Percentiles rank a stretch among this genome's conserved stretches.
Conservation (phyloP, 2,888 invertebrate species). For the Diarsia mendica region DNA sequence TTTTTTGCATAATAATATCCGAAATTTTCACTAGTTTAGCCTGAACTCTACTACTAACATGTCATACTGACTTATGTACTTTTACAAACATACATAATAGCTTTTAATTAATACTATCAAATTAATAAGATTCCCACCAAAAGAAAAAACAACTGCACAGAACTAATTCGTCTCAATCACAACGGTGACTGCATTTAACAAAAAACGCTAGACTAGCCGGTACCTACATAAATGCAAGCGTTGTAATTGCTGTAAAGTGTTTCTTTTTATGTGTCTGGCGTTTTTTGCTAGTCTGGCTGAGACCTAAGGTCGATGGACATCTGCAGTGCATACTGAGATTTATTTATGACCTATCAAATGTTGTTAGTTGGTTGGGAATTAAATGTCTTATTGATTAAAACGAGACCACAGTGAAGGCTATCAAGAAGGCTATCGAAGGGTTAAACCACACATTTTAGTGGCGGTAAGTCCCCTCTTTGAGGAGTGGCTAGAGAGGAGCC, state of each 20-base stretch:
- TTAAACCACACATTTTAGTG: no score
- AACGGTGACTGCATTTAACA: slow-evolving; percentile 58
- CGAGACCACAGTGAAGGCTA: no score
- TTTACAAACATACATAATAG: not conserved
- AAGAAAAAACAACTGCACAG: slow-evolving; percentile 42
- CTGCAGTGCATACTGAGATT: slow-evolving; percentile 56
- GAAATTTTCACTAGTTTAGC: no score
- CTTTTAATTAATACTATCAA: no score
- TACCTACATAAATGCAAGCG: slow-evolving; percentile 59
- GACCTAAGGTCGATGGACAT: slow-evolving; percentile 65
- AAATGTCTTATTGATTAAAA: not conserved
- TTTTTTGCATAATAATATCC: no score
- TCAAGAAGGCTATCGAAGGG: no score
- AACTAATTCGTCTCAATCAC: slow-evolving; percentile 46
- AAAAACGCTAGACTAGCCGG: slow-evolving; percentile 40
- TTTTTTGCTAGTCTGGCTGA: slow-evolving; percentile 72
- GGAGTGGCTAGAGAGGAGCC: no score
- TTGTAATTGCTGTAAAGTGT: slow-evolving; percentile 66
- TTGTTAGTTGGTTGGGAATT: not conserved
- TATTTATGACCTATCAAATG: slow-evolving; percentile 10
- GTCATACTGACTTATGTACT: no score
- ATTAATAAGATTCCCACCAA: not conserved
- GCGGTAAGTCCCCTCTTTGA: no score
- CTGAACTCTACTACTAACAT: no score
- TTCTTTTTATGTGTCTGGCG: slow-evolving; percentile 73